A percentile compares a stretch with the other conserved stretches of the same genome.
These are phyloP conservation scores for Bujurquina vittata DNA, from an alignment of 2,113 vertebrate genomes.

Conservation along the genomic window DNA sequence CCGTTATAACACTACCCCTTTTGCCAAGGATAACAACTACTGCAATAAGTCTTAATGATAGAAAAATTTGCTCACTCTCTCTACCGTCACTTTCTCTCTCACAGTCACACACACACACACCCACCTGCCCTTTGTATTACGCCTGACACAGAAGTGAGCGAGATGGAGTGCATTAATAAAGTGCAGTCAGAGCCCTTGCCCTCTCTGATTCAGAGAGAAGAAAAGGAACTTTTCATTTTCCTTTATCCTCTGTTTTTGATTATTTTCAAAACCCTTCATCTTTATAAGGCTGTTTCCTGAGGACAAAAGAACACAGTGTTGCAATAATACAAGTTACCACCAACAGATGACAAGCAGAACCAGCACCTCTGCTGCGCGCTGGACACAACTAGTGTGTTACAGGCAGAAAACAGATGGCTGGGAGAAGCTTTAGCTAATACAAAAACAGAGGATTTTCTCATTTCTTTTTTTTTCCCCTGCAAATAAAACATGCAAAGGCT, in stretches of 20 bases:
- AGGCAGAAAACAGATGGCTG: slow-evolving; percentile 56
- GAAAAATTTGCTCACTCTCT: slow-evolving; percentile 24
- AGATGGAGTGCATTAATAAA: slow-evolving; percentile 63
- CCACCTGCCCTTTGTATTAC: slow-evolving; percentile 42
- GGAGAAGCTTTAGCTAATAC: slow-evolving; percentile 52
- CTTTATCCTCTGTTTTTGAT: slow-evolving; percentile 29
- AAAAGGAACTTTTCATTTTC: slow-evolving; percentile 60
- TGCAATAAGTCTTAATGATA: slow-evolving; percentile 21
- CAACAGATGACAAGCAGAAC: slow-evolving; percentile 33
- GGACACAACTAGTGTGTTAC: slow-evolving; percentile 23
- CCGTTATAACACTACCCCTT: not conserved
- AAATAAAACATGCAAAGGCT: slow-evolving; percentile 20
- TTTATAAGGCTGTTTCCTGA: slow-evolving; percentile 52
- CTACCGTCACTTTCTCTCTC: slow-evolving; percentile 17
- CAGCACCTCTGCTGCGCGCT: slow-evolving; percentile 19
- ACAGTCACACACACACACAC: slow-evolving; percentile 11
- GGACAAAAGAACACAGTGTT: slow-evolving; percentile 39
- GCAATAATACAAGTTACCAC: slow-evolving; percentile 46
- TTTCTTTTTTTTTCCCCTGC: slow-evolving; percentile 4
- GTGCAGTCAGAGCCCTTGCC: slow-evolving; percentile 35
- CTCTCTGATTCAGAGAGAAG: slow-evolving; percentile 25
- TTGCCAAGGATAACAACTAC: slow-evolving; percentile 16
- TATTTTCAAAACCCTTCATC: slow-evolving; percentile 34
- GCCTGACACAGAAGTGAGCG: slow-evolving; percentile 41
- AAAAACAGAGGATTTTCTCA: slow-evolving; percentile 55